Base-by-base conservation (phyloP, 2,888 invertebrate genomes). In the Microctonus hyperodae region DNA sequence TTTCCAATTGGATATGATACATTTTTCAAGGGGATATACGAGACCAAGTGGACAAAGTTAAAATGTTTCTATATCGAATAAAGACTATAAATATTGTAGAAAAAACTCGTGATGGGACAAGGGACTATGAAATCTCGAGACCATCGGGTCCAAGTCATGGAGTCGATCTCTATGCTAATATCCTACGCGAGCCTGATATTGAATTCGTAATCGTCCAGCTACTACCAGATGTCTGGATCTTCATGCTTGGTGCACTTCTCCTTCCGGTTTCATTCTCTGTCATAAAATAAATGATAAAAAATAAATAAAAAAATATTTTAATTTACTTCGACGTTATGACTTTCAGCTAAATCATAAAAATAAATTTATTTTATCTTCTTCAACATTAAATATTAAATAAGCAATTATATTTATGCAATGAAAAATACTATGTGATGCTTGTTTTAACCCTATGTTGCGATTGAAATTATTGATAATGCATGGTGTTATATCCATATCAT, bases 161-260 rank as follows among this genome's bases (percentile, higher is more conserved):
- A 72, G 74, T 77, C 77, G 75, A 77, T 77, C 75, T 77, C 75
- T 77, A 77, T 77, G 77, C 75, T 77, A 77, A 77, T 77, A 62
- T 64, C 64, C 69, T 51, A 53, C n/a, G 44, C 37, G 73, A 72
- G 75, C 72, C 73, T 70, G 75, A 75, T 76, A 77, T 77, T 77
- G 77, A 75, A 77, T 75, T 73, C 71, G 74, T 69, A 67, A 72
- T 73, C 68, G 69, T 69, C 67, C 58, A 63, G 58, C 65, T 72
- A 72, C 72, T 72, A 67, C 68, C 73, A 70, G 72, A 73, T 73
- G 72, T 70, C 69, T 68, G 65, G 59, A 65, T 67, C 40, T 51
- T 56, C 35, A 35, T 33, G 40, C 35, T 40, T 35, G 31, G n/a
- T 44, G 13, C 62, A 25, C 59, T 40, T 44, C 23, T 2, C 44